Evolutionary conservation across 2,888 invertebrate genomes (phyloP), one percentile per base, ranked within the genome.

Genomic region (Aleiodes leptofemur): DNA sequence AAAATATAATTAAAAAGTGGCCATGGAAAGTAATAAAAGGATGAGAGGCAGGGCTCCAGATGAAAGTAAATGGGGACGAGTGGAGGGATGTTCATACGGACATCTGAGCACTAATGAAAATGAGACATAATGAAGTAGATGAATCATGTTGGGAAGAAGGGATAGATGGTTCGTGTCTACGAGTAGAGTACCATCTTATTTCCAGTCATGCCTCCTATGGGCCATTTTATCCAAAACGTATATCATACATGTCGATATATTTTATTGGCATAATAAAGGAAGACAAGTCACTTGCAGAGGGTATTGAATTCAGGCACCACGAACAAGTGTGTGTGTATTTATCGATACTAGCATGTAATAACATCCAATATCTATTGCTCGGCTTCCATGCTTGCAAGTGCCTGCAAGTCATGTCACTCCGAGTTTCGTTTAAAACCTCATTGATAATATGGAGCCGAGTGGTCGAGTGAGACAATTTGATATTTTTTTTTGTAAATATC

Each of bases 71-170:
- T 34, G 29, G 34, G 16, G 7, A 64, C 3, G 16, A 64, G 64
- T 16, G 23, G 43, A 48, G 34, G 48, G 64, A 23, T 38, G 64
- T 14, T 64, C 64, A 14, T 64, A 64, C 43, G 64, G 64, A 43
- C 64, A 64, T 64, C 64, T 16, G 14, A 23, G 64, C 64, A 23
- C 48, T 64, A 64, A 64, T 64, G 64, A 64, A 64, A 64, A 64
- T 64, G 64, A 64, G 43, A 64, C 16, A 64, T 64, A 48, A 64
- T 64, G 64, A 64, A 64, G 64, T 23, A 64, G 64, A 64, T 64
- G 43, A 48, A 14, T 64, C 43, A 64, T 64, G 64, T 23, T 48
- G n/a, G 6, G 34, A 6, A 34, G 34, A 23, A 43, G 16, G 64
- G 1, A 48, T 43, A 16, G 34, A 31, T 38, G 14, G 14, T 14